Evolutionary conservation across 1,140 invertebrate genomes (phyloP), one percentile per base, ranked within the genome.

Genomic region (Probaryconus sp.): DNA sequence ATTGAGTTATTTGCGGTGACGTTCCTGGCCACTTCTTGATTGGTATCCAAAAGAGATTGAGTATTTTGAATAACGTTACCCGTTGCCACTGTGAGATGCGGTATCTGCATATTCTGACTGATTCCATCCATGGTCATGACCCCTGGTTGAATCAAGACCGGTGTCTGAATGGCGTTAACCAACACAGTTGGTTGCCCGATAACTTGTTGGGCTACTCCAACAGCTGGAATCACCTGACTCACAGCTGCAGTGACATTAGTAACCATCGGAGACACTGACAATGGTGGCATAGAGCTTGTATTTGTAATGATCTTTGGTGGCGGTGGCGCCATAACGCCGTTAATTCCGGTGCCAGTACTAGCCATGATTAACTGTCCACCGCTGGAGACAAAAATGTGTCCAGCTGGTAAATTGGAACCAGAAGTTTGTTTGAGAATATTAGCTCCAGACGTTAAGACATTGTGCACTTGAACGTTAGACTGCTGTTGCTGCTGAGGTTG

Each of bases 141-240:
- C 2, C 93, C 90, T 2, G 92, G 93, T 84, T 94, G 94, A 38
- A 96, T 91, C 5, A 95, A 90, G 40, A 95, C 93, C 0, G 94
- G 94, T 11, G 93, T 90, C 64, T 93, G 93, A 64, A 96, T 88
- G 77, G 94, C 92, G 78, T 96, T 96, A 0, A 96, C 92, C 5
- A 97, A 88, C 1, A 95, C 93, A 0, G 93, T 93, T 10, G 93
- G 93, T 79, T 95, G 94, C 1, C 92, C 91, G 17, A 93, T 85
- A 1, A 93, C 89, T 81, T 92, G 91, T 70, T 91, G 91, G 4
- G 90, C 88, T 5, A 91, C 83, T 45, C 88, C 87, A 78, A 89
- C 89, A 1, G 89, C 88, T 4, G 90, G 90, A 45, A 92, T 91
- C 0, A 92, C 90, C 87, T 92, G 92, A 11, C 90, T 91, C 4